Base-by-base conservation (phyloP, 2,797 vertebrate genomes). In the Apogon hyalosoma region DNA sequence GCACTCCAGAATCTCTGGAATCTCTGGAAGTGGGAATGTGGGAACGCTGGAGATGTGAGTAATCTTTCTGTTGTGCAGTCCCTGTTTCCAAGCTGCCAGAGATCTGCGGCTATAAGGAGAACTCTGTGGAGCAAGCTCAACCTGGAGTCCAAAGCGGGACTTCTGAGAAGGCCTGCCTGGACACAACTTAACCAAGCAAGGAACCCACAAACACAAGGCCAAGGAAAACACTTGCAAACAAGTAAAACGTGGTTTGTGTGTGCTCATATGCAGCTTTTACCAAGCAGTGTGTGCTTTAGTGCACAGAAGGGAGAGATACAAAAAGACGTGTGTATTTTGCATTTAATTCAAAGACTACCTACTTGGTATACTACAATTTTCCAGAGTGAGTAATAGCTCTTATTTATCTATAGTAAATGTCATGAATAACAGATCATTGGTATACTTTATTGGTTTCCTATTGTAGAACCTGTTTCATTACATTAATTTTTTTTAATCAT, bases 1-100 rank as follows among this genome's bases (percentile, higher is more conserved):
- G 58, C 3, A 38, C 67, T 73, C 76, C 65, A 81, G 73, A 84
- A 86, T 88, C 77, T 77, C 71, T 77, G 82, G 83, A 90, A 88
- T 88, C 84, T 76, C 47, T 81, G 73, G 83, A 85, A 87, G 80
- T 79, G 69, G 72, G 82, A 87, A 91, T 87, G 79, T 63, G 18
- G 71, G 83, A 87, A 84, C 24, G 58, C 14, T 70, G 60, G 74
- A 74, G 66, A 84, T 78, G 67, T 49, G 76, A 84, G 75, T 79
- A 80, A 88, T 86, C 77, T 82, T 70, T 84, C 75, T 78, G 80
- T 83, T 79, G 79, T 56, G 72, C 57, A 65, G 70, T 60, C 55
- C 41, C 59, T 41, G 71, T 88, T 81, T 88, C 79, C 62, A 84
- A 70, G 79, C 83, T 75, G 66, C 67, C 79, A 77, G 53, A 82